Percentiles rank a stretch among this genome's conserved stretches.
Evolutionary conservation across 2,888 invertebrate species (phyloP).

Genomic region (Limnephilus rhombicus): DNA sequence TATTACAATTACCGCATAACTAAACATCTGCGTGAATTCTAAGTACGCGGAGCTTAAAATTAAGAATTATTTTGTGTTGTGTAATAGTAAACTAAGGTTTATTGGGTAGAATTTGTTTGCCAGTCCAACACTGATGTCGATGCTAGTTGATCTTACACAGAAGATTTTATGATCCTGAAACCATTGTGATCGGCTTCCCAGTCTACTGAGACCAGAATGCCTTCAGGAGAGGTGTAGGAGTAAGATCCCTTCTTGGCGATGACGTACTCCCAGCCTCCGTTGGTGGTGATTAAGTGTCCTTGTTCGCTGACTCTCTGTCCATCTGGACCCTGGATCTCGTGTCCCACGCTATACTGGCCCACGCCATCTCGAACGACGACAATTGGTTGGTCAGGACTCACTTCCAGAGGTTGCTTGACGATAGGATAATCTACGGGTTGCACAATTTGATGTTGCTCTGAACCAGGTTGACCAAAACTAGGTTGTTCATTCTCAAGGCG

Average conservation of each 20-base stretch:
- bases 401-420: neutral
- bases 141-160: slow-evolving; percentile 17
- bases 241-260: slow-evolving; percentile 69
- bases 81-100: neutral
- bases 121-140: neutral
- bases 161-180: slow-evolving; percentile 66
- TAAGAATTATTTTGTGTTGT: neutral
- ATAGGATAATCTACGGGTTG: neutral
- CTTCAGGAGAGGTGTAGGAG: slow-evolving; percentile 69
- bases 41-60: neutral
- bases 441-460: neutral
- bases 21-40: neutral
- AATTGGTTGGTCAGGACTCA: neutral
- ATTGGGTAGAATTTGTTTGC: neutral
- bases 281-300: slow-evolving; percentile 68
- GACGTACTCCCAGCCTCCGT: slow-evolving; percentile 69
- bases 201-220: slow-evolving; percentile 67
- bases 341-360: slow-evolving; percentile 65
- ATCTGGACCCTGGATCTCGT: slow-evolving; percentile 65
- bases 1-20: neutral
- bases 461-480: neutral
- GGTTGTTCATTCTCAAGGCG: neutral
- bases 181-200: slow-evolving; percentile 70
- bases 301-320: slow-evolving; percentile 68
- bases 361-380: slow-evolving; percentile 50